Evolutionary conservation across 2,888 invertebrate genomes (phyloP).

Genomic region (Trimorus sp.): DNA sequence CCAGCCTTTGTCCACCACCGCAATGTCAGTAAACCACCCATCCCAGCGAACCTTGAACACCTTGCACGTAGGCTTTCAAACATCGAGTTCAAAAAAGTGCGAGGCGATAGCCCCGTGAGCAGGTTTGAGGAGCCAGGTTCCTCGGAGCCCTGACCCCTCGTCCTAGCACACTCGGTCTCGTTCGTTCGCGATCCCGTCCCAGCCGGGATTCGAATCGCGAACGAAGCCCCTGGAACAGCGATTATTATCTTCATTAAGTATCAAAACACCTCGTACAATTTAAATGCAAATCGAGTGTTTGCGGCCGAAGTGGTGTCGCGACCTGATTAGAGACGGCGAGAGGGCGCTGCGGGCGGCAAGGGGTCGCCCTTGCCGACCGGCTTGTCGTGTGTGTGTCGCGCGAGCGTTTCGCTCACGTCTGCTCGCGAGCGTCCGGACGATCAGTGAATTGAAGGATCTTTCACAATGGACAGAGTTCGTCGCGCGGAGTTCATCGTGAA

Average conservation of each 20-base stretch:
- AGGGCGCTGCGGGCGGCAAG: too few species aligned
- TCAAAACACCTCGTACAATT: conserved; percentile 54
- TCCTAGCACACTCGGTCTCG: neutral
- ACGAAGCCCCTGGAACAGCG: conserved; percentile 34
- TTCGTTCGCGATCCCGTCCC: neutral
- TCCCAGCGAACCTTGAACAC: too few species aligned
- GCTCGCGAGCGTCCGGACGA: neutral
- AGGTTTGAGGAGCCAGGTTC: too few species aligned
- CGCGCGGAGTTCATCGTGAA: neutral
- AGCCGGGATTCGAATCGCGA: conserved; percentile 14
- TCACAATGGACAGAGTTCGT: neutral
- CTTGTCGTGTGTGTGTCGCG: too few species aligned
- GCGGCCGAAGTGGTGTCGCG: conserved; percentile 39
- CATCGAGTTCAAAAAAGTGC: conserved; percentile 29
- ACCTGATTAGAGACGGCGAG: conserved; percentile 32
- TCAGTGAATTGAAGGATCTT: conserved; percentile 4
- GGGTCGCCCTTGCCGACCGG: too few species aligned
- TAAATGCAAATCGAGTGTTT: conserved; percentile 56
- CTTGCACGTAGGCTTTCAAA: conserved; percentile 37
- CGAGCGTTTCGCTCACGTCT: too few species aligned
- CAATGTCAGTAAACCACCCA: too few species aligned
- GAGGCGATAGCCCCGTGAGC: conserved; percentile 2
- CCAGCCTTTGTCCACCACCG: too few species aligned
- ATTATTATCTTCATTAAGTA: conserved; percentile 58
- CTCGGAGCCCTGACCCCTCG: too few species aligned